Evolutionary conservation across 2,888 invertebrate genomes (phyloP).

Genomic region (Pachliopta kotzebuea): DNA sequence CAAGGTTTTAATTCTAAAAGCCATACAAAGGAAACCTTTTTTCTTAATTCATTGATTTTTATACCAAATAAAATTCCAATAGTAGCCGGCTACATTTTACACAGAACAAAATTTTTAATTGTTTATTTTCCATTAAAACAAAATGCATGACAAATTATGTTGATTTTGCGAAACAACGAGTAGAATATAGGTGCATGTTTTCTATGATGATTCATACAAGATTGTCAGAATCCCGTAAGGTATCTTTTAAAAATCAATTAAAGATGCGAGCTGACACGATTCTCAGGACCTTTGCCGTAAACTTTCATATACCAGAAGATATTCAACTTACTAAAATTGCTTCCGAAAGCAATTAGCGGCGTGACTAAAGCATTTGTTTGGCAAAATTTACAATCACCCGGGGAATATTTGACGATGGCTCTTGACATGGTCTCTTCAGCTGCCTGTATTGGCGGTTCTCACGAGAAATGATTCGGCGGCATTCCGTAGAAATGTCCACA

Average conservation of each 20-base stretch:
- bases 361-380: conserved; percentile 72
- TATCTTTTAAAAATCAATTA: conserved; percentile 37
- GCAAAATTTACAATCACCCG: conserved; percentile 70
- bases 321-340: conserved; percentile 52
- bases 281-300: conserved; percentile 58
- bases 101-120: conserved; percentile 8
- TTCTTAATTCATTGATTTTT: no score
- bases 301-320: conserved; percentile 46
- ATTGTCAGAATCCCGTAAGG: conserved; percentile 33
- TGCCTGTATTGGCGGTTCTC: conserved; percentile 60
- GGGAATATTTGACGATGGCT: conserved; percentile 59
- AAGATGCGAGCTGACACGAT: conserved; percentile 58
- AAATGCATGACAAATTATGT: conserved; percentile 11
- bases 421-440: conserved; percentile 47
- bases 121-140: conserved; percentile 7
- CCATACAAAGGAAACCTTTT: no score
- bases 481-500: conserved; percentile 65
- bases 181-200: conserved; percentile 2
- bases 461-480: conserved; percentile 71
- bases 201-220: conserved; percentile 17
- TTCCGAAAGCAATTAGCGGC: conserved; percentile 67
- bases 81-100: background rate
- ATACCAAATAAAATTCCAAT: background rate
- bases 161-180: conserved; percentile 6
- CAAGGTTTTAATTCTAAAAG: no score